Base-by-base conservation (phyloP, 1,140 invertebrate species). In the Trichogramma pretiosum region DNA sequence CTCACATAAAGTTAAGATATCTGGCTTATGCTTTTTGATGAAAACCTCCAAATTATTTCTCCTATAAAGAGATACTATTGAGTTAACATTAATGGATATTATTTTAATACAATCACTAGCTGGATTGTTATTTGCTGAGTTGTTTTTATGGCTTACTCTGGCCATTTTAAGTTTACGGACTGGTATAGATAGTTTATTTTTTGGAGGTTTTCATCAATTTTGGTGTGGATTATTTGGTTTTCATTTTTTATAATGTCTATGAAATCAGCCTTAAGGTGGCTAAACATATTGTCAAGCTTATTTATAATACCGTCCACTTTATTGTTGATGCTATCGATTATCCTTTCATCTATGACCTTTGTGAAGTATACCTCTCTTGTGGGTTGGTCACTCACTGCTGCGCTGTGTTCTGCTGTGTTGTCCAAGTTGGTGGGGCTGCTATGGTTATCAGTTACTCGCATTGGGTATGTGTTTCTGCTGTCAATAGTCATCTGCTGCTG, bases 61-160 rank as follows among this genome's bases (percentile, higher is more conserved):
- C n/a, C n/a, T n/a, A n/a, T n/a, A n/a, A n/a, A n/a, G n/a, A 14
- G 18, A 3, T 16, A 32, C 9, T 9, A 56, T 37, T 4, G 55
- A 56, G 18, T 56, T 54, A 22, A 50, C 46, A 19, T 56, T 54
- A 17, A 54, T 46, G 2, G 41, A 46, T 10, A 52, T 47, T 8
- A 55, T 46, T 26, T 40, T 40, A n/a, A n/a, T n/a, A n/a, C n/a
- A n/a, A n/a, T n/a, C n/a, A n/a, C n/a, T n/a, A n/a, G n/a, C n/a
- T n/a, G n/a, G n/a, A n/a, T n/a, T n/a, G n/a, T n/a, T n/a, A n/a
- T n/a, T n/a, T 10, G 10, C 2, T 26, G 2, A 14, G 2, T 8
- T 37, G 22, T 24, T 22, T 48, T 52, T 28, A 51, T 13, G 3
- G 33, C 26, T 18, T 46, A 33, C 5, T n/a, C n/a, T n/a, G n/a